Evolutionary conservation across 2,113 vertebrate species (phyloP), one percentile per base, ranked within the genome.

Genomic region (Equus przewalskii): DNA sequence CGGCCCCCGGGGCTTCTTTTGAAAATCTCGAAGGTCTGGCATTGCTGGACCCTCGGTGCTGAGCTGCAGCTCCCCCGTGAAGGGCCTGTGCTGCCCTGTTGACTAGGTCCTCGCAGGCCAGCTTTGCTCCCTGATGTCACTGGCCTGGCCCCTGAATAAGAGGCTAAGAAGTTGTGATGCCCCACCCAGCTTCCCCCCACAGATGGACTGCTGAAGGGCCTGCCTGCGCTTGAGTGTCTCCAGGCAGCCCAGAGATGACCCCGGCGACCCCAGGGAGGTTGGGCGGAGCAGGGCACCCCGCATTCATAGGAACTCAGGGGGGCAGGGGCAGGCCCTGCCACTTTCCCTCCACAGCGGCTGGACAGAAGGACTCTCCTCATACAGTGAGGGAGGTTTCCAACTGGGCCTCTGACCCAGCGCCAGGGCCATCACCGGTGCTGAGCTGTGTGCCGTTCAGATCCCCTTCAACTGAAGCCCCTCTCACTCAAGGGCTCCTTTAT

Each of bases 121-220:
- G 92, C 44, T 56, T 21, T 67, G 73, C 67, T 19, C 76, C 62
- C 54, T 7, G 60, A 30, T 8, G 3, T 36, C 7, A 7, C 67
- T 15, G 6, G 30, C 14, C 75, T 30, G 72, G 85, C 5, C 64
- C 70, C 56, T 1, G 41, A 41, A 4, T 8, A 22, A 65, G 33
- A 46, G 36, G 89, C 56, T 24, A 18, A 22, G 51, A 62, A 51
- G 14, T 60, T 36, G 67, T 44, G 49, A 24, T 0, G 2, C 24
- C 51, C 22, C 1, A 0, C 4, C 10, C 0, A 0, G 22, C 56
- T 49, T 28, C 80, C 56, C 33, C 19, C 21, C 41, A 5, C 4
- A 1, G 46, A 4, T n/a, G 41, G 28, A 12, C 13, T 5, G 49
- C 3, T 0, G 18, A 7, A 30, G 67, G 58, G 46, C 83, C 30